These are phyloP conservation scores for Protobothrops mucrosquamatus DNA, from an alignment of 2,113 vertebrate genomes.

Conservation along the genomic window DNA sequence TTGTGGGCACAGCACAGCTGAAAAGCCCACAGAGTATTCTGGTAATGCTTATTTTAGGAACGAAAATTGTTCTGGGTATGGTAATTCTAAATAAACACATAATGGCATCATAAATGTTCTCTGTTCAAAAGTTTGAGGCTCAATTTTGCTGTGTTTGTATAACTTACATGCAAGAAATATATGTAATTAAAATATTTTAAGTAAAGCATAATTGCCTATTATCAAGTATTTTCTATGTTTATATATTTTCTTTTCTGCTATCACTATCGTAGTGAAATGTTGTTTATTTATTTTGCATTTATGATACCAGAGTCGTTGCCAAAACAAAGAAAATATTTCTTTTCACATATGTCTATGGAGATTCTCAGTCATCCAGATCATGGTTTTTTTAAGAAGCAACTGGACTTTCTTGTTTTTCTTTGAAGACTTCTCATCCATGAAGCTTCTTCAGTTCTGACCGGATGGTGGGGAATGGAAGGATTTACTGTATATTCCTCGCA, in stretches of 20 bases:
- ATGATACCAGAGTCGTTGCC: not conserved
- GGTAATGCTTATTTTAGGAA: not conserved
- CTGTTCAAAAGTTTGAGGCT: not conserved
- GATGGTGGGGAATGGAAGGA: no score
- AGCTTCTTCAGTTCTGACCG: no score
- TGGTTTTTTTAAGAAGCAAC: no score
- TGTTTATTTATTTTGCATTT: not conserved
- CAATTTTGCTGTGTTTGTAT: not conserved
- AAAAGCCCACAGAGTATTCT: not conserved
- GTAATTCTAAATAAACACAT: not conserved
- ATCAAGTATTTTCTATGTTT: not conserved
- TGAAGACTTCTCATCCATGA: no score
- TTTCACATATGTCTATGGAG: no score
- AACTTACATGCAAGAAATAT: not conserved
- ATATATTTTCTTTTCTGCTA: not conserved
- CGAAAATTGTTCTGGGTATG: constrained; percentile 14
- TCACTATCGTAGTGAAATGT: not conserved
- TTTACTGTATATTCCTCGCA: no score
- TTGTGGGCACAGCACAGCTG: not conserved
- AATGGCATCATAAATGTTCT: not conserved
- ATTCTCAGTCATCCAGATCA: no score
- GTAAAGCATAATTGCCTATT: not conserved
- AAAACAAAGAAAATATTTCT: not conserved
- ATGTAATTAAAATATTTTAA: not conserved
- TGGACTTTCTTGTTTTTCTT: no score